Evolutionary conservation across 2,113 vertebrate genomes (phyloP).

Genomic region (Anoplopoma fimbria): DNA sequence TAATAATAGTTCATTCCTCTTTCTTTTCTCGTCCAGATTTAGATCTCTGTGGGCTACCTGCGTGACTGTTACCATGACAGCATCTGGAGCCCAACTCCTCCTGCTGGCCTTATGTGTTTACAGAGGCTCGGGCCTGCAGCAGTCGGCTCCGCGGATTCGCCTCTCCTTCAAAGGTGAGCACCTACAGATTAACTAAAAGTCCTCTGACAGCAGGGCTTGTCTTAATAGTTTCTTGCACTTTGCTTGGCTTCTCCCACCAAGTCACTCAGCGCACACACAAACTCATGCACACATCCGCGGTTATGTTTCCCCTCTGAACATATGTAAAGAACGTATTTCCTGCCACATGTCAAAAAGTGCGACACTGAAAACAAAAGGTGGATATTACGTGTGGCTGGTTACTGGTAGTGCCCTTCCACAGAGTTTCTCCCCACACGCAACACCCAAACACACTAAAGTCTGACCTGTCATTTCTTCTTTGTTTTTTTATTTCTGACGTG

Average conservation of each 20-base stretch:
- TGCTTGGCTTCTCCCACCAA: conserved; percentile 15
- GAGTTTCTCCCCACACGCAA: conserved; percentile 64
- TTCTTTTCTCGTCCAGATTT: conserved; percentile 76
- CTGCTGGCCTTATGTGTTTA: conserved; percentile 81
- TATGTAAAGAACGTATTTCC: conserved; percentile 75
- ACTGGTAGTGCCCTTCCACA: conserved; percentile 61
- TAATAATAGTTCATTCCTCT: conserved; percentile 78
- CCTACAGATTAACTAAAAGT: conserved; percentile 30
- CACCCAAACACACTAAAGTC: conserved; percentile 25
- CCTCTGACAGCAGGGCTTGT: conserved; percentile 22
- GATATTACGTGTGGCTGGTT: conserved; percentile 76
- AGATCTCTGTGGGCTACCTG: conserved; percentile 81
- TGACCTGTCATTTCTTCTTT: conserved; percentile 39
- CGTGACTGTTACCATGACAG: conserved; percentile 82
- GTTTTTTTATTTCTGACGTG: conserved; percentile 42
- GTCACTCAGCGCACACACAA: conserved; percentile 6
- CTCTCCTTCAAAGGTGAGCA: conserved; percentile 86
- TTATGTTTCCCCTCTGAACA: conserved; percentile 70
- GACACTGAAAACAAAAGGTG: conserved; percentile 83
- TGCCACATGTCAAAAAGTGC: conserved; percentile 74
- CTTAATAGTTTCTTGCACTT: conserved; percentile 27
- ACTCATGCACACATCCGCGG: conserved; percentile 11
- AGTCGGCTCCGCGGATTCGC: conserved; percentile 81
- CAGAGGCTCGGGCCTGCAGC: conserved; percentile 75
- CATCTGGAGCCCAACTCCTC: conserved; percentile 75